Base-by-base conservation (phyloP, 2,797 vertebrate genomes). In the Brachyrhaphis roseni region DNA sequence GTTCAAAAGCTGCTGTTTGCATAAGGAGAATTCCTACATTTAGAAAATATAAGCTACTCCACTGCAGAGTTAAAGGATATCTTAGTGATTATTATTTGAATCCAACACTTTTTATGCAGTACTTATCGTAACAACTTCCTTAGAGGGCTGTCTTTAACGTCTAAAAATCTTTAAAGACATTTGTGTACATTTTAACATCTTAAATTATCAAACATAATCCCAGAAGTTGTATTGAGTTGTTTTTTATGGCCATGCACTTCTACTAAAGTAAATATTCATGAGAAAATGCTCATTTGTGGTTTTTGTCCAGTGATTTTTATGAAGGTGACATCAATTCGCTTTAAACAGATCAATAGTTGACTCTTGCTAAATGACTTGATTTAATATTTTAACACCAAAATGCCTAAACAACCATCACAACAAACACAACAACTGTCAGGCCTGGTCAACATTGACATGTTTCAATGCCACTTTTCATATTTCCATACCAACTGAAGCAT, bases 11-110 rank as follows among this genome's bases (percentile, higher is more conserved):
- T 1, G 23, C 51, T 16, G 45, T 55, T 85, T 71, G n/a, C 73
- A 85, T 43, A 57, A 66, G 46, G 75, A 79, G 59, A 39, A 80
- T 75, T 59, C 62, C 13, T 41, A 88, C 82, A 79, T 51, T 76
- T 51, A 75, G 72, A 86, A 80, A 13, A 76, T 46, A 84, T 26
- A 0, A 85, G 76, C 16, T 20, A 34, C 68, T 77, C 34, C 11
- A 1, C 15, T 77, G 5, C 3, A 46, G 34, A 34, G 84, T 80
- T 62, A 75, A 78, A 81, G 39, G 47, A 71, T 23, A 11, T 41
- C 73, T 51, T 51, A 16, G 45, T 23, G 66, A 36, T 73, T 46
- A 57, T 62, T 6, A 45, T 78, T 66, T 76, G 11, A 72, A 73
- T 34, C 23, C 8, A 1, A 0, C 20, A 8, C 34, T 59, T 72